A percentile compares a stretch with the other conserved stretches of the same genome.
Evolutionary conservation across 2,888 invertebrate genomes (phyloP).

Genomic region (Dryococelus australis): DNA sequence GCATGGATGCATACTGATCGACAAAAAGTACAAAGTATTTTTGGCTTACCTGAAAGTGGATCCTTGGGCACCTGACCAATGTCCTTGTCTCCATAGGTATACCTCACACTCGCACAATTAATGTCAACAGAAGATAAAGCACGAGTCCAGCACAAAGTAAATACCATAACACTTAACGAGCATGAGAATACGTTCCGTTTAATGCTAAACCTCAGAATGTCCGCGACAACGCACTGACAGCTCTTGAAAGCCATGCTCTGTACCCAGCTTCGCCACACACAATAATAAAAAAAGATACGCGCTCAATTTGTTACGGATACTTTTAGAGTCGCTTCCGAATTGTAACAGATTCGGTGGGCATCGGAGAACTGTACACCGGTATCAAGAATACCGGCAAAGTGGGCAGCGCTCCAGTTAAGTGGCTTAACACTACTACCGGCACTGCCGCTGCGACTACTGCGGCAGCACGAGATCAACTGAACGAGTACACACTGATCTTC

Average conservation of each 20-base stretch:
- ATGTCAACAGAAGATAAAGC: not conserved
- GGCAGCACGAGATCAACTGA: conserved; percentile 11
- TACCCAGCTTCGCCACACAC: not conserved
- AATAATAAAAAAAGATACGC: not conserved
- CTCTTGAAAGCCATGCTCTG: not conserved
- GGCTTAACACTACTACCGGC: not conserved
- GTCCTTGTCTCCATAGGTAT: not conserved
- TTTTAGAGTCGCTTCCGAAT: not conserved
- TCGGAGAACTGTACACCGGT: not conserved
- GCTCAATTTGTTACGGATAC: not conserved
- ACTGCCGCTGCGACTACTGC: not conserved
- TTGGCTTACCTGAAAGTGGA: not conserved
- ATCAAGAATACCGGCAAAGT: not conserved
- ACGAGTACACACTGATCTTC: not conserved
- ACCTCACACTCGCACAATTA: conserved; percentile 1
- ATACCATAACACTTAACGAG: not conserved
- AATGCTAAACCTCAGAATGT: not conserved
- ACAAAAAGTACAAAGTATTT: not conserved
- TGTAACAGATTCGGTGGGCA: not conserved
- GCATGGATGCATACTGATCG: no score
- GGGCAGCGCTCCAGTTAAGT: not conserved
- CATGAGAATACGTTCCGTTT: not conserved
- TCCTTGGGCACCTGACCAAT: not conserved
- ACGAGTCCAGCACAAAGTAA: not conserved
- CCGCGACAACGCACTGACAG: not conserved